Conservation (phyloP, 2,113 vertebrate genomes). For the Pterocles orientalis region DNA sequence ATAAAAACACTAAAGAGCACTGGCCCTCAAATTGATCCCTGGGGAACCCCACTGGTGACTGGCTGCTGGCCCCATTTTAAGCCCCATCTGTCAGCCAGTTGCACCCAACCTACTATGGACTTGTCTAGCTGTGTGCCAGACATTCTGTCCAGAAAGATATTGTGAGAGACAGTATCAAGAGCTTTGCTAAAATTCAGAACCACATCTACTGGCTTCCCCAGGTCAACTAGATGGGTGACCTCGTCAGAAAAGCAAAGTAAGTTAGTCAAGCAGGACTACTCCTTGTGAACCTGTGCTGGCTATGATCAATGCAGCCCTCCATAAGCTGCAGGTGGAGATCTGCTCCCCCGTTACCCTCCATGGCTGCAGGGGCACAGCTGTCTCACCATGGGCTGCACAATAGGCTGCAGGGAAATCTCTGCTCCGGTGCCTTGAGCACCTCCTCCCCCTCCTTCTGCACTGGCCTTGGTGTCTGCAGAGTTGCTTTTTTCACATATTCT, state of each 20-base stretch:
- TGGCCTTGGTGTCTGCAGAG: too few species aligned
- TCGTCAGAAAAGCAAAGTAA: background rate
- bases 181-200: background rate
- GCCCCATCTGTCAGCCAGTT: accelerated
- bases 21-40: background rate
- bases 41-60: background rate
- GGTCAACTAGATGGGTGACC: background rate
- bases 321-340: too few species aligned
- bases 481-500: too few species aligned
- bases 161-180: background rate
- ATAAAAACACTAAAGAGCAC: background rate
- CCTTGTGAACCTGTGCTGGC: background rate
- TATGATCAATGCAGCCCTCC: too few species aligned
- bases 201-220: background rate
- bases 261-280: background rate
- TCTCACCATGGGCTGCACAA: too few species aligned
- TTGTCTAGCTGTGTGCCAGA: background rate
- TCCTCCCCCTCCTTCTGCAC: too few species aligned
- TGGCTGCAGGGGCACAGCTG: too few species aligned
- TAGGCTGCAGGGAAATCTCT: too few species aligned
- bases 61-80: background rate
- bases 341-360: too few species aligned
- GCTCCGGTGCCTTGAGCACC: too few species aligned
- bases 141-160: too few species aligned
- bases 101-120: background rate